Base-by-base conservation (phyloP, 2,113 vertebrate genomes). In the Suricata suricatta region DNA sequence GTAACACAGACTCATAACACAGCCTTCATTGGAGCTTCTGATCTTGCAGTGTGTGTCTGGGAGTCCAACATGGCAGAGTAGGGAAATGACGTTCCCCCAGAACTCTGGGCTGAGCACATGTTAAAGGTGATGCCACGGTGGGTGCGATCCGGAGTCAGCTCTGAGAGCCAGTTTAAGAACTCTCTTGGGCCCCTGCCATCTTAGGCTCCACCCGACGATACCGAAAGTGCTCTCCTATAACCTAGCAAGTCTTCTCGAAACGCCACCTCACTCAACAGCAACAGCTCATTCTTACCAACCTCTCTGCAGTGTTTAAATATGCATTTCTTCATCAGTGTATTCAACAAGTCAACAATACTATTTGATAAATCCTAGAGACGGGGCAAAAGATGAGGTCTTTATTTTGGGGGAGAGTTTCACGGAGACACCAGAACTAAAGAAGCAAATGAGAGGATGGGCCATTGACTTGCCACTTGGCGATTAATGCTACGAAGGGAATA, bases 381-480 rank as follows among this genome's bases (percentile, higher is more conserved):
- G 3, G 76, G 15, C 35, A 77, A 79, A 95, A 87, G 33, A 66
- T 41, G 95, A 77, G 23, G 47, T 50, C 41, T 54, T 5, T 82
- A 41, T 71, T 93, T 69, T 12, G 10, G 13, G 52, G 17, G 52
- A 47, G 60, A n/a, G 16, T 86, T 91, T 81, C 54, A 9, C 54
- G 63, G 41, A 93, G 44, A 94, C 60, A 57, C 5, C 76, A 80
- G 79, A 95, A 87, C 92, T 60, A 96, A 88, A 85, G 44, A 93
- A 94, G 57, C 23, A 93, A 95, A 57, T 21, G 41, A 90, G 71
- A 93, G 57, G 89, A 89, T 23, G 33, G 41, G 68, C 93, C 91
- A 91, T 79, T 85, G 94, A 94, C 84, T 95, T 93, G 60, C 72
- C 23, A 82, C 27, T 93, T 57, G 12, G 12, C 25, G 47, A 11